phyloP scores from a whole-genome alignment of 2,797 vertebrate species.

The Bucorvus abyssinicus region DNA sequence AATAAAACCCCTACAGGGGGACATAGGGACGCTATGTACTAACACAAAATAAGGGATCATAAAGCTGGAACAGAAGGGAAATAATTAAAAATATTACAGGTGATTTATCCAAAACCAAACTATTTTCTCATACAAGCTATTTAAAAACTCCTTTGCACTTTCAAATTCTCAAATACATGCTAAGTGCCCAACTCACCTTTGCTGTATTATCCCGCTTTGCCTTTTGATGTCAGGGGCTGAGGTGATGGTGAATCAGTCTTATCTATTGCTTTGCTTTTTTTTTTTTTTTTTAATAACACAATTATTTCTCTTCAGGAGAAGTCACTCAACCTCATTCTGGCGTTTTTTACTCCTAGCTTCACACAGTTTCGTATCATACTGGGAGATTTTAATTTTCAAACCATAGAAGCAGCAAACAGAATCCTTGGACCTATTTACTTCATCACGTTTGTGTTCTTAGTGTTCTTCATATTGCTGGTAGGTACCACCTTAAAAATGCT shows the following conservation, averaged over 20 bases:
- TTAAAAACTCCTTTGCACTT: background rate
- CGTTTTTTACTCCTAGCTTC: slow-evolving; percentile 64
- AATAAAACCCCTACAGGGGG: background rate
- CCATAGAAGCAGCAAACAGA: slow-evolving; percentile 66
- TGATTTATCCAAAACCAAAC: background rate
- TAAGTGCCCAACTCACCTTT: background rate
- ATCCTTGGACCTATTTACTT: slow-evolving; percentile 79
- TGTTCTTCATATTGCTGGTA: slow-evolving; percentile 79
- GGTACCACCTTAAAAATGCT: background rate
- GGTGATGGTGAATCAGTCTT: background rate
- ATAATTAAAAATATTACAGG: background rate
- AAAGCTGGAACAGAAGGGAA: background rate
- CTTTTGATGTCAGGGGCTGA: background rate
- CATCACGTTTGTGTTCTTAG: slow-evolving; percentile 76
- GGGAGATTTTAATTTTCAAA: slow-evolving; percentile 77
- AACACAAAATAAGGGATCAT: background rate
- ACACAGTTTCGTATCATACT: slow-evolving; percentile 77
- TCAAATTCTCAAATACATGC: background rate
- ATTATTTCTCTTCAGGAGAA: background rate
- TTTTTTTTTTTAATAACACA: background rate
- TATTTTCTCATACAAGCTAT: background rate
- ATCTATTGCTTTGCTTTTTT: background rate
- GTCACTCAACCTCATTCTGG: background rate
- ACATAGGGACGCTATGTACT: background rate
- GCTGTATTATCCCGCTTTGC: background rate